phyloP scores from a whole-genome alignment of 2,797 vertebrate species.

The Cetoscarus ocellatus region DNA sequence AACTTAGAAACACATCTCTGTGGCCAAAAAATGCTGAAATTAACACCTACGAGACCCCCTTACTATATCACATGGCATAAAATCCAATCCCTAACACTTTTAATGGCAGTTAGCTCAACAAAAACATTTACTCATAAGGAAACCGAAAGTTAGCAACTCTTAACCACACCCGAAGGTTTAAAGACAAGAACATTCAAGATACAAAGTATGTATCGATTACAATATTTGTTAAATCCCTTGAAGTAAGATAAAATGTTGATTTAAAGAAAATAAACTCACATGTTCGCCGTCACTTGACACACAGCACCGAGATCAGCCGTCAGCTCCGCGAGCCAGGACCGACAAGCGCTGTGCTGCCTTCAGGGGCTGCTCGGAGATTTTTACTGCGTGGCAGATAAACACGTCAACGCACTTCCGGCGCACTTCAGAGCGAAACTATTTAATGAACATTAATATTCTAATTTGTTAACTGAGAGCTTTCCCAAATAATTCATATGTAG shows the following conservation, averaged over 20 bases:
- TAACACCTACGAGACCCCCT: rapidly evolving
- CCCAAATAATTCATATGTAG: too few relatives aligned
- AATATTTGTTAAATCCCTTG: rapidly evolving
- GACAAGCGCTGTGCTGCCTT: slow-evolving; percentile 31
- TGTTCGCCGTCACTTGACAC: slow-evolving; percentile 29
- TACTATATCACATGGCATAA: rapidly evolving
- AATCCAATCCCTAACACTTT: slow-evolving; percentile 12
- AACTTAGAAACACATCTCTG: not conserved
- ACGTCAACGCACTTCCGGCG: not conserved
- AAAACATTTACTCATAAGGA: not conserved
- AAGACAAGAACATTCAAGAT: not conserved
- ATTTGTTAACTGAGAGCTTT: too few relatives aligned
- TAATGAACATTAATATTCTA: too few relatives aligned
- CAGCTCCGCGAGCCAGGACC: not conserved
- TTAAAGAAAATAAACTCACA: slow-evolving; percentile 52
- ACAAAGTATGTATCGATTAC: not conserved
- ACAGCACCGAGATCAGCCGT: not conserved
- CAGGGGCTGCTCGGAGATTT: slow-evolving; percentile 34
- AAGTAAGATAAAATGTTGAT: not conserved
- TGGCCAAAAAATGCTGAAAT: rapidly evolving
- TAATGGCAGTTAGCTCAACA: not conserved
- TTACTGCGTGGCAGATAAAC: rapidly evolving
- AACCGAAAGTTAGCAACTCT: slow-evolving; percentile 53
- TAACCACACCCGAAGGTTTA: not conserved
- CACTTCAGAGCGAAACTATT: too few relatives aligned